Percentiles rank a stretch among this genome's conserved stretches.
phyloP scores from a whole-genome alignment of 2,113 vertebrate genomes.

The Dasyurus viverrinus region DNA sequence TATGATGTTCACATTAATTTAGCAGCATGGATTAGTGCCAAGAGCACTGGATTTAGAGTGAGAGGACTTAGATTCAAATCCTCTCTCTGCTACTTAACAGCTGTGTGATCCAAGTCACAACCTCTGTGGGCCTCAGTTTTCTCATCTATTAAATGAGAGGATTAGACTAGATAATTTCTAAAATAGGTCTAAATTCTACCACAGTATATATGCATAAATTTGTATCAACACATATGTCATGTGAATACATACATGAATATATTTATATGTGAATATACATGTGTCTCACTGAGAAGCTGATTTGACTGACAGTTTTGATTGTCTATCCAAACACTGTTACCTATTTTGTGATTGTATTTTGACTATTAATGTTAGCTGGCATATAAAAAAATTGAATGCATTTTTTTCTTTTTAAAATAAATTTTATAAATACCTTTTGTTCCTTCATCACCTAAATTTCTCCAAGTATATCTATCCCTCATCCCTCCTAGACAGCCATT shows the following conservation, averaged over 20 bases:
- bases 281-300: conserved; percentile 4
- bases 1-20: background rate
- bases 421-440: background rate
- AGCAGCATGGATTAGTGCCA: background rate
- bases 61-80: background rate
- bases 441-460: background rate
- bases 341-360: background rate
- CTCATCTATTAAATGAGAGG: background rate
- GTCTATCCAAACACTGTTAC: background rate
- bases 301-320: conserved; percentile 2
- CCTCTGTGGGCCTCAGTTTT: background rate
- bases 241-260: background rate
- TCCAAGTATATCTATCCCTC: background rate
- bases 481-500: background rate
- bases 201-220: background rate
- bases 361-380: background rate
- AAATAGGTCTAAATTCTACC: background rate
- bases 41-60: background rate
- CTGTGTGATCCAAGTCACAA: background rate
- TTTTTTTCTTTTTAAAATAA: background rate
- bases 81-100: background rate
- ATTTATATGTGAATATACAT: background rate
- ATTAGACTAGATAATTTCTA: background rate
- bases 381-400: background rate
- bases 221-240: background rate